phyloP scores from a whole-genome alignment of 2,888 invertebrate species.

The Coecobrya sp. region DNA sequence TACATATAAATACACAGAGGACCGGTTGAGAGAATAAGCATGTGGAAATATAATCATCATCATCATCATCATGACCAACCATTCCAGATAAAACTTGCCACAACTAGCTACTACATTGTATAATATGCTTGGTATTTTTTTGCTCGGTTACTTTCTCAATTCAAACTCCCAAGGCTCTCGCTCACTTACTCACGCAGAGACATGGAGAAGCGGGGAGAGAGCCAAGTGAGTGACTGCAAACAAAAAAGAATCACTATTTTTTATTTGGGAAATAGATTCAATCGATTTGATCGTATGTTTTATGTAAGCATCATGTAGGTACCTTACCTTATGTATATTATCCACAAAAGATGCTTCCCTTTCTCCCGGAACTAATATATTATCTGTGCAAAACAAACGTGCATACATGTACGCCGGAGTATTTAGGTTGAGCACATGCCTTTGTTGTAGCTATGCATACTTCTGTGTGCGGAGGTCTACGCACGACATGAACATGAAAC shows the following conservation, averaged over 20 bases:
- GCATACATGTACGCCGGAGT: not conserved
- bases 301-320: not conserved
- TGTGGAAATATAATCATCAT: not conserved
- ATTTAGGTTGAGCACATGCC: too few species aligned
- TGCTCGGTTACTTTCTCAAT: slow-evolving; percentile 22
- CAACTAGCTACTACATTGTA: not conserved
- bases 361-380: slow-evolving; percentile 13
- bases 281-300: slow-evolving; percentile 17
- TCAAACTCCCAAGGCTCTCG: slow-evolving; percentile 3
- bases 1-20: slow-evolving; percentile 1
- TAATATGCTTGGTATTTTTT: not conserved
- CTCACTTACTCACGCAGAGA: not conserved
- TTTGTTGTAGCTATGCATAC: too few species aligned
- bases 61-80: not conserved
- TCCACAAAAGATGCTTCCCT: not conserved
- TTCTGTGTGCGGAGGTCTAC: not conserved
- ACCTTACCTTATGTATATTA: not conserved
- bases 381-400: slow-evolving; percentile 41
- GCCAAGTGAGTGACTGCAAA: slow-evolving; percentile 9
- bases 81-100: not conserved
- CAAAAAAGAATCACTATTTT: slow-evolving; percentile 30
- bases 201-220: not conserved
- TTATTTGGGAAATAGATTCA: slow-evolving; percentile 36
- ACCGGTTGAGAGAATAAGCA: not conserved
- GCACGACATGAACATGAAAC: not conserved